Percentiles rank a stretch among this genome's conserved stretches.
phyloP scores from a whole-genome alignment of 2,888 invertebrate genomes.

The Emmelina monodactyla region DNA sequence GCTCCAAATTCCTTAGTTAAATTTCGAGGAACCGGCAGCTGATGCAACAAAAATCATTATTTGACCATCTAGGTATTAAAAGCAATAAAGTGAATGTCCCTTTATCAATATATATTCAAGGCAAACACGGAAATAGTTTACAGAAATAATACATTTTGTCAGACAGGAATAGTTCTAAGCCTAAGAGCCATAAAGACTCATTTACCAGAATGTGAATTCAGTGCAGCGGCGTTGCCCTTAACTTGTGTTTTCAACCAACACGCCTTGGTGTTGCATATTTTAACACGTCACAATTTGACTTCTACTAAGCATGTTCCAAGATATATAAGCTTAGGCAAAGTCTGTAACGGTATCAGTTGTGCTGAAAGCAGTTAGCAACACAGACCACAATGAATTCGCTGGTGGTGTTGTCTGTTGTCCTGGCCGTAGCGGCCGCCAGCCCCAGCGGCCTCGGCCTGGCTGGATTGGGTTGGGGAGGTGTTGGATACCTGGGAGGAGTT shows the following conservation, averaged over 20 bases:
- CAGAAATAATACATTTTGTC: background rate
- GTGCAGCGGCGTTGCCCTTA: slow-evolving; percentile 16
- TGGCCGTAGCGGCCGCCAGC: slow-evolving; percentile 64
- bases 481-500: slow-evolving; percentile 1
- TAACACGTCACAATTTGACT: slow-evolving; percentile 47
- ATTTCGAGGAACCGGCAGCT: slow-evolving; percentile 1
- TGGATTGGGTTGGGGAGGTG: slow-evolving; percentile 17
- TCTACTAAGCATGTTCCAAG: slow-evolving; percentile 37
- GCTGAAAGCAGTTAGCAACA: slow-evolving; percentile 16
- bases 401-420: slow-evolving; percentile 70
- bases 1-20: too few relatives aligned
- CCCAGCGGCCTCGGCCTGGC: slow-evolving; percentile 28
- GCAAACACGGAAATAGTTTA: slow-evolving; percentile 35
- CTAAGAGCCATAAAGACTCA: slow-evolving; percentile 24
- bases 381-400: slow-evolving; percentile 57
- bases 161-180: slow-evolving; percentile 15
- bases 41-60: slow-evolving; percentile 10
- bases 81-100: slow-evolving; percentile 34
- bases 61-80: slow-evolving; percentile 11
- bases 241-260: slow-evolving; percentile 34
- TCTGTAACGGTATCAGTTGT: slow-evolving; percentile 40
- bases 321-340: slow-evolving; percentile 44
- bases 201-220: slow-evolving; percentile 13
- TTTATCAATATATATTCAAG: slow-evolving; percentile 48
- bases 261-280: slow-evolving; percentile 39